Evolutionary conservation across 2,113 vertebrate genomes (phyloP), one percentile per base, ranked within the genome.

Genomic region (Clinocottus analis): DNA sequence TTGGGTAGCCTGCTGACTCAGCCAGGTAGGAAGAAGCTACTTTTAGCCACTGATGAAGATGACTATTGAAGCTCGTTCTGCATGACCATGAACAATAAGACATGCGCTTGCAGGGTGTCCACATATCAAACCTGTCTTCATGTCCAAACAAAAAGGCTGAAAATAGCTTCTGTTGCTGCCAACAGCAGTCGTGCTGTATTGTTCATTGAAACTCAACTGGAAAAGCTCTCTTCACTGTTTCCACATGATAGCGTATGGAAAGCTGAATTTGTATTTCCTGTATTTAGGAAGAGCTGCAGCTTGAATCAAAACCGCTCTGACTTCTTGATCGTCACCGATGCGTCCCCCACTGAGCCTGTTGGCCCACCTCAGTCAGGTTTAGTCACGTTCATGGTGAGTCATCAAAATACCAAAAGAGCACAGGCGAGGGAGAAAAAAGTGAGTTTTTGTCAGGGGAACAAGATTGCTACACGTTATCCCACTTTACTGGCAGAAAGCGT

Each of bases 341-440:
- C 21, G 29, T 43, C 43, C 53, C 78, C 75, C 23, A 14, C 82
- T 69, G 75, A 3, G 67, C 35, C 69, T 77, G 79, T 76, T 72
- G 82, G 73, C 67, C 67, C 45, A 70, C 67, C 64, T 37, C 75
- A 55, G 75, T 84, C 75, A 74, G 72, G 67, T 82, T 86, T 41
- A 63, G 53, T 67, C 63, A 70, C 53, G 1, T 49, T 80, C 72
- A 77, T 12, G 39, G 35, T 82, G 84, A 82, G 72, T 84, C 84
- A 85, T 60, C 29, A 71, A 66, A 76, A 66, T 45, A 63, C 62
- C 69, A 37, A 73, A 79, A 82, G 65, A 64, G 67, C 68, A 74
- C 31, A 45, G 45, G 27, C 67, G 56, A 55, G 43, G 31, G 1
- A 37, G 29, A 21, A 70, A 79, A 45, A 21, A 45, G 37, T 14